phyloP scores from a whole-genome alignment of 2,797 vertebrate species.

The Crypturellus tataupa region DNA sequence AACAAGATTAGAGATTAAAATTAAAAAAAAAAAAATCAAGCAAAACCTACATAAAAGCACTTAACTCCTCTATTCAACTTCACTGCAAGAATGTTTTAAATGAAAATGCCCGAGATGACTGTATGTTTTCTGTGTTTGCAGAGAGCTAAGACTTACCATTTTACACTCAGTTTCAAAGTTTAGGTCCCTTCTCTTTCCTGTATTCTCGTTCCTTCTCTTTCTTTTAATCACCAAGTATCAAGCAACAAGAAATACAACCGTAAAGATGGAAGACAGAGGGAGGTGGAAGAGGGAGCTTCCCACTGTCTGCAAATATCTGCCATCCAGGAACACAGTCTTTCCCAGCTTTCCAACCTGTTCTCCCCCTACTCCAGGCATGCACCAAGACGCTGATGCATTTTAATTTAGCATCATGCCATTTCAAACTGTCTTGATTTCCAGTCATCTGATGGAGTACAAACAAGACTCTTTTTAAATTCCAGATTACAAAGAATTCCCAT shows the following conservation, averaged over 20 bases:
- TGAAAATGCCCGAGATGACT: background rate
- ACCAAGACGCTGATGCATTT: background rate
- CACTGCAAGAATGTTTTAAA: background rate
- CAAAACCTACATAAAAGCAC: background rate
- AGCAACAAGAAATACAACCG: background rate
- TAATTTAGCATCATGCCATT: background rate
- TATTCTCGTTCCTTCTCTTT: background rate
- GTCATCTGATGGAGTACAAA: background rate
- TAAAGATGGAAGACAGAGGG: background rate
- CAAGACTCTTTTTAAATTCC: background rate
- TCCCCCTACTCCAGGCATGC: background rate
- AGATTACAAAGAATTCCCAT: background rate
- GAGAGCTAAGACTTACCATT: background rate
- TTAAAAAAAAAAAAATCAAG: background rate
- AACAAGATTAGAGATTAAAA: background rate
- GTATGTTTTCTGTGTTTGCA: background rate
- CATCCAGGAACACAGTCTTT: background rate
- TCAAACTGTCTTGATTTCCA: background rate
- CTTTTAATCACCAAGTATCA: background rate
- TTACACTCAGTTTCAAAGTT: background rate
- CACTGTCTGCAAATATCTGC: background rate
- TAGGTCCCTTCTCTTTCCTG: background rate
- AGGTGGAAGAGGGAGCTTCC: background rate
- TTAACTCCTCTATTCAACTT: background rate
- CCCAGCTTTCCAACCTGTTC: background rate